Base-by-base conservation (phyloP, 2,797 vertebrate genomes). In the Pangasius larnaudii region DNA sequence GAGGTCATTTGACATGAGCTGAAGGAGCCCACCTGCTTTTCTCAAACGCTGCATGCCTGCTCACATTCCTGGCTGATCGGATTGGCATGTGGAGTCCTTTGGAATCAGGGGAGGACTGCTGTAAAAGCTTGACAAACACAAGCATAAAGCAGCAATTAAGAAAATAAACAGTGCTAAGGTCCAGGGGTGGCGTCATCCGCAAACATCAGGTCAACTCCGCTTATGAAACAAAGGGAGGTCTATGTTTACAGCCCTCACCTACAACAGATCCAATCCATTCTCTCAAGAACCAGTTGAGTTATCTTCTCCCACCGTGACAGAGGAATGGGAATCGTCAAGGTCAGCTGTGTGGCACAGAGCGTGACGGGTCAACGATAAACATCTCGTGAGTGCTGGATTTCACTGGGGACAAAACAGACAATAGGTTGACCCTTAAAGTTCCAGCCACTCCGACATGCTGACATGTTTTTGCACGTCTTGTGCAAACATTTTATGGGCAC, bases 101-200 rank as follows among this genome's bases (percentile, higher is more conserved):
- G 80, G 80, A 77, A 85, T 80, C 78, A 88, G 77, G 65, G 49
- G 46, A 33, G 90, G 88, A 90, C 91, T 39, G 74, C 53, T 69
- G 84, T 94, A 91, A 94, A 93, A 92, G 87, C 92, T 89, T 72
- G 82, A 91, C 90, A 94, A 94, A 93, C 91, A 93, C 89, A 85
- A 89, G 89, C 72, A 89, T 83, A 93, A 89, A 90, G 86, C 85
- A 87, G 83, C 90, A 88, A 86, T 93, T 90, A 93, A 90, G 88
- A 92, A 80, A 89, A 92, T 87, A 93, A 94, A 92, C 92, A 92
- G 84, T 10, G 42, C 33, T 27, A 59, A 87, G 30, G 79, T 89
- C 63, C 67, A 86, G 27, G 78, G 82, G 85, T 86, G 84, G 87
- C 22, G 85, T 77, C n/a, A 1, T 51, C 49, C 0, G 89, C 89